Base-by-base conservation (phyloP, 2,888 invertebrate species). In the Cenopis cana region DNA sequence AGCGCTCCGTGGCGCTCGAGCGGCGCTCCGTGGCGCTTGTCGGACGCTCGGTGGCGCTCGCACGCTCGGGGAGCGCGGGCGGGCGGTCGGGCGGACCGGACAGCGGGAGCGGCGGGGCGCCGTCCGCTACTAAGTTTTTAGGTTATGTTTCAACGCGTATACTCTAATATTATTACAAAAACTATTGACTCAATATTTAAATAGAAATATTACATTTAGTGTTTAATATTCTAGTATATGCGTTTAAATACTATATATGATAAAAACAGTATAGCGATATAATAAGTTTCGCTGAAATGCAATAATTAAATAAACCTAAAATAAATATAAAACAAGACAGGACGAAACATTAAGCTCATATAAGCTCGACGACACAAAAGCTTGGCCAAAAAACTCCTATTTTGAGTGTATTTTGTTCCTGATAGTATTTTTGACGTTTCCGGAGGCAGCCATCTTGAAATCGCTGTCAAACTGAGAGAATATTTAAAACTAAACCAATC, bases 101-200 rank as follows among this genome's bases (percentile, higher is more conserved):
- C 4, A 84, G 75, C 0, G 92, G 90, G 20, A 90, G 78, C 10
- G 91, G 90, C 2, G 91, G 92, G 0, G 85, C 85, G 72, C 79
- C 83, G n/a, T 81, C 81, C 14, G 80, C 86, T 38, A 80, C 85
- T 82, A 52, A 5, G 76, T 60, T 79, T 76, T 68, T 50, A 55
- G 57, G 50, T 64, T 67, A 65, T 18, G 46, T 29, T 61, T 14
- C 18, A 61, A 33, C 29, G 61, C 49, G 9, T 52, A 62, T 1
- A 52, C 3, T 17, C 1, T n/a, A n/a, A n/a, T n/a, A n/a, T n/a
- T n/a, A n/a, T n/a, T n/a, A n/a, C n/a, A n/a, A n/a, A n/a, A n/a
- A n/a, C n/a, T n/a, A n/a, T n/a, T n/a, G n/a, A n/a, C n/a, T n/a
- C n/a, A n/a, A n/a, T n/a, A n/a, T n/a, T n/a, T n/a, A n/a, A n/a